Conservation (phyloP, 2,113 vertebrate species). For the Brachionichthys hirsutus region DNA sequence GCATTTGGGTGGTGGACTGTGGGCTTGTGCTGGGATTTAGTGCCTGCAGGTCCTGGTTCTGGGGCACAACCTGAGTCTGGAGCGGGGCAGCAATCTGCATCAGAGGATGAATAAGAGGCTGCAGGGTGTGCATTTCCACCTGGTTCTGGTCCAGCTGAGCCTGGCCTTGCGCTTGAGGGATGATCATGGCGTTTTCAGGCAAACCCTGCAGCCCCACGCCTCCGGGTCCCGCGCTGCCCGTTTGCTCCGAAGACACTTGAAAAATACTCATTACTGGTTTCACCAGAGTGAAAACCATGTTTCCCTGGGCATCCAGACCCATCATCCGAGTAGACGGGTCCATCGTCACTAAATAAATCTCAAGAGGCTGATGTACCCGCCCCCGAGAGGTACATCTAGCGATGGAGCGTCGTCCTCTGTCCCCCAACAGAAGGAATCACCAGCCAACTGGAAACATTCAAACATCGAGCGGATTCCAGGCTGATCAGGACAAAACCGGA, state of each 20-base stretch:
- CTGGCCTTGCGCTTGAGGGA: conserved; percentile 54
- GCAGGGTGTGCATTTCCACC: conserved; percentile 62
- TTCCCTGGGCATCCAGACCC: conserved; percentile 67
- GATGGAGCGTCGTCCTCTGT: neutral
- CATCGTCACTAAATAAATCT: conserved; percentile 40
- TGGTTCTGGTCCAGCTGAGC: conserved; percentile 49
- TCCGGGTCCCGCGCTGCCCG: conserved; percentile 25
- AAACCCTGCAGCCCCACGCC: conserved; percentile 53
- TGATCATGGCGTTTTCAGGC: conserved; percentile 54
- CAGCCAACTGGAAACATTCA: too few relatives aligned
- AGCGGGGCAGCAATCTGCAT: conserved; percentile 48
- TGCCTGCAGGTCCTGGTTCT: conserved; percentile 40
- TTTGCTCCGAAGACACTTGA: conserved; percentile 66
- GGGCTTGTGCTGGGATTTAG: conserved; percentile 15
- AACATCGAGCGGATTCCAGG: too few relatives aligned
- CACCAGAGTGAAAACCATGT: conserved; percentile 70
- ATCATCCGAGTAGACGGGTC: conserved; percentile 58
- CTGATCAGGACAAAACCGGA: too few relatives aligned
- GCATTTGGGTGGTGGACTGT: conserved; percentile 49
- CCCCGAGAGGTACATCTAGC: conserved; percentile 12
- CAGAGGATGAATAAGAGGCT: conserved; percentile 54
- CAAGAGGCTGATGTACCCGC: neutral
- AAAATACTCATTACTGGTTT: conserved; percentile 73
- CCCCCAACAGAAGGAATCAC: neutral
- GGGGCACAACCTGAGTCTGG: conserved; percentile 36